A percentile compares a stretch with the other conserved stretches of the same genome.
These are phyloP conservation scores for Lobophora halterata DNA, from an alignment of 2,888 invertebrate genomes.

Conservation along the genomic window DNA sequence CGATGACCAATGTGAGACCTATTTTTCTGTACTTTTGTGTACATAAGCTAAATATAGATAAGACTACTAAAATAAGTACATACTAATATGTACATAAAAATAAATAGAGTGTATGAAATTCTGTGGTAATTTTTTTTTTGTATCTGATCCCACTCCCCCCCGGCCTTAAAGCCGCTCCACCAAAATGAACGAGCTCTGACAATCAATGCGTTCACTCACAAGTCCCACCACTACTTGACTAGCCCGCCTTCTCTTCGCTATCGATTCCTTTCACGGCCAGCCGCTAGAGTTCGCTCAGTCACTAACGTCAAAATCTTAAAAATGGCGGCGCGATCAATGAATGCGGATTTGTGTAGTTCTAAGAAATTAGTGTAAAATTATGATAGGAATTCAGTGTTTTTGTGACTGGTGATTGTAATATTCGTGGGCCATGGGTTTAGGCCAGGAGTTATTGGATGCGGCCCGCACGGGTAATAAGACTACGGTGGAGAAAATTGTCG, in stretches of 20 bases:
- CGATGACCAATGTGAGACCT: no score
- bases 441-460: constrained; percentile 97
- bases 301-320: constrained; percentile 67
- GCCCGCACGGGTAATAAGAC: constrained; percentile 95
- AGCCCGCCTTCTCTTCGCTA: constrained; percentile 27
- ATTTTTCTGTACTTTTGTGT: no score
- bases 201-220: no score
- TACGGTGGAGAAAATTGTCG: constrained; percentile 94
- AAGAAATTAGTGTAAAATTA: constrained; percentile 75
- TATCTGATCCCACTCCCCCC: no score
- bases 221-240: no score
- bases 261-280: constrained; percentile 62
- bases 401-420: constrained; percentile 60
- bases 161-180: no score
- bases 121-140: no score
- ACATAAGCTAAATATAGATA: no score
- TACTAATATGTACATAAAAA: no score
- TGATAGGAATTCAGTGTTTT: constrained; percentile 72
- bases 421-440: constrained; percentile 92
- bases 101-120: no score
- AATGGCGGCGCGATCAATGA: constrained; percentile 91
- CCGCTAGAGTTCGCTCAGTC: constrained; percentile 78
- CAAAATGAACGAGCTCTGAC: no score
- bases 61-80: no score
- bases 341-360: constrained; percentile 80